These are phyloP conservation scores for Bufotes viridis DNA, from an alignment of 2,797 vertebrate genomes.

Conservation along the genomic window DNA sequence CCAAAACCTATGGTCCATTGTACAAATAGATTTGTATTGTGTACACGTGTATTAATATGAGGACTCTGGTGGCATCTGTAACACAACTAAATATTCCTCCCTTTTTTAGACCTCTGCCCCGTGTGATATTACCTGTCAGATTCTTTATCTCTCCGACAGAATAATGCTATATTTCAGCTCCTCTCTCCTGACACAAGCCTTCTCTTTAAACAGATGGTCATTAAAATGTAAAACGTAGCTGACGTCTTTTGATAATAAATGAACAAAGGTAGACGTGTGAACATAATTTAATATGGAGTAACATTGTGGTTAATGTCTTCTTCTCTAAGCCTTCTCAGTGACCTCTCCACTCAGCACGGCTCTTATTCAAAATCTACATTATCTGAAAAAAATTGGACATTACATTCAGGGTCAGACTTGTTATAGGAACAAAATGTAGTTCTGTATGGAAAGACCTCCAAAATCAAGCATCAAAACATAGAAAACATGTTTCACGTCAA, in stretches of 20 bases:
- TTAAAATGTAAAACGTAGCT: slow-evolving; percentile 35
- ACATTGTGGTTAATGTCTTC: background rate
- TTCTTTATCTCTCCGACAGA: slow-evolving; percentile 1
- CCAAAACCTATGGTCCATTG: background rate
- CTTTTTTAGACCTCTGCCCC: background rate
- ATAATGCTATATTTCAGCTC: background rate
- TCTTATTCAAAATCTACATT: background rate
- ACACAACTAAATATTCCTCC: slow-evolving; percentile 5
- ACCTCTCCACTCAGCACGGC: background rate
- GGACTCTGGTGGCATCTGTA: background rate
- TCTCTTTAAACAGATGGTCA: slow-evolving; percentile 37
- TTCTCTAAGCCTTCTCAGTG: background rate
- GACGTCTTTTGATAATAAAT: slow-evolving; percentile 18
- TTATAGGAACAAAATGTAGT: background rate
- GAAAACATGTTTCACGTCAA: background rate
- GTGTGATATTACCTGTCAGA: slow-evolving; percentile 16
- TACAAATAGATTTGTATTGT: background rate
- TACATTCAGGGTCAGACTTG: background rate
- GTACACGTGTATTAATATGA: slow-evolving; percentile 10
- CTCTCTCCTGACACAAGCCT: slow-evolving; percentile 7
- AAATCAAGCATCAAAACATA: background rate
- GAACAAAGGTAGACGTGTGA: background rate
- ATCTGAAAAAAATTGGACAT: no score
- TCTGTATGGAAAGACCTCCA: background rate
- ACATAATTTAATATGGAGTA: background rate